Evolutionary conservation across 1,140 invertebrate species (phyloP), one percentile per base, ranked within the genome.

Genomic region (Ooceraea biroi): DNA sequence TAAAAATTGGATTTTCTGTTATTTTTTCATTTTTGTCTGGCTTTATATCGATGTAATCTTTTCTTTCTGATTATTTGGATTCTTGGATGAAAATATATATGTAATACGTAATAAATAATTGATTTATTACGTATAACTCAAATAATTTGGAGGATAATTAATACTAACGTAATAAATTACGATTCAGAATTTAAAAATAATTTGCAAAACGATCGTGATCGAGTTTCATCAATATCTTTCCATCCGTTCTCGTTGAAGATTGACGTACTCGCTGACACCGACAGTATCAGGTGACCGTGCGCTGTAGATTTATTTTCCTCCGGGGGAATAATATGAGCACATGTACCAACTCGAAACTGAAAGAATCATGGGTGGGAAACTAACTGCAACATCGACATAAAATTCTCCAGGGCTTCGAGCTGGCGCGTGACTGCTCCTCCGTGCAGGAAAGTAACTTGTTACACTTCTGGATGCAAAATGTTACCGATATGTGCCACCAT

Each of bases 401-500:
- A 78, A 78, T 78, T 69, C 76, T 78, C 76, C 22, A 12, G 76
- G 12, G 61, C 36, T 69, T 78, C 36, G 63, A 30, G 22, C 27
- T 78, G 63, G 74, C 48, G 69, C 76, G 76, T 78, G 76, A 78
- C 63, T n/a, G 14, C 5, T 68, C 22, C 22, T 78, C 63, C 55
- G 74, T 19, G 44, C 50, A 19, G 36, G 27, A 55, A 57, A 69
- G 76, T 78, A 78, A 78, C 76, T 78, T 69, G 63, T 78, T 78
- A 78, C 36, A 78, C 22, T 36, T 36, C 36, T 65, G 44, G 12
- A 74, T 74, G 41, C 60, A 22, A 19, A 66, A 27, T 69, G 66
- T 48, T 69, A 14, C 36, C 63, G 66, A 41, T 66, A 48, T 48
- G 27, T 50, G 50, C 8, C 22, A 17, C 10, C 41, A 65, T 19